Base-by-base conservation (phyloP, 1,140 invertebrate genomes). In the Rhagoletis zephyria region DNA sequence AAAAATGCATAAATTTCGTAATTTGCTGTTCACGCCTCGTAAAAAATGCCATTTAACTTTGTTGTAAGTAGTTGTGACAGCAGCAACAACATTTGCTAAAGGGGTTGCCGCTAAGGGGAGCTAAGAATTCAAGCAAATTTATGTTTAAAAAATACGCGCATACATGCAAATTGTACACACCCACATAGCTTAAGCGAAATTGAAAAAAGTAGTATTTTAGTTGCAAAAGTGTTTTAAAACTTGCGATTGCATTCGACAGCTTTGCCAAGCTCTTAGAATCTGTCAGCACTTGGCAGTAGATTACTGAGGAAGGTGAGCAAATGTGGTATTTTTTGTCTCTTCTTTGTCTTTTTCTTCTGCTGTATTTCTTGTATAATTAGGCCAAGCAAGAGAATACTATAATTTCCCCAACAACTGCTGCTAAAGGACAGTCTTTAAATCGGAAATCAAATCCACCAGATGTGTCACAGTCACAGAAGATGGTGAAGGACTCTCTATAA, bases 11-110 rank as follows among this genome's bases (percentile, higher is more conserved):
- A 61, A 61, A 85, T 85, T 85, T 63, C 85, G 85, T 63, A 85
- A 85, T 85, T 85, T 85, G 61, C 85, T 85, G 85, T 85, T 85
- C 60, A 85, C 85, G 85, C 85, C 85, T 85, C 85, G 59, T 85
- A 85, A 85, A 85, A 61, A 63, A 85, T 60, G 59, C 85, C 30
- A 85, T 85, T 85, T 81, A 81, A 81, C 74, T 81, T 81, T 81
- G 74, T 56, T 81, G 74, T 81, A 81, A 81, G 74, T 81, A 56
- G 74, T 42, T 63, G 85, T 45, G 61, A 85, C 59, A 61, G 61
- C 59, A 63, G 85, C 40, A 10, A 19, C 85, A 85, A 85, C 59
- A 30, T 56, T 51, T 81, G 48, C 56, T 42, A 56, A 30, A 30
- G 45, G 16, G 74, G 0, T 19, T 81, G 16, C 16, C 74, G 45